A percentile compares a stretch with the other conserved stretches of the same genome.
These are phyloP conservation scores for Leucophenga maculata DNA, from an alignment of 2,888 invertebrate genomes.

Conservation along the genomic window DNA sequence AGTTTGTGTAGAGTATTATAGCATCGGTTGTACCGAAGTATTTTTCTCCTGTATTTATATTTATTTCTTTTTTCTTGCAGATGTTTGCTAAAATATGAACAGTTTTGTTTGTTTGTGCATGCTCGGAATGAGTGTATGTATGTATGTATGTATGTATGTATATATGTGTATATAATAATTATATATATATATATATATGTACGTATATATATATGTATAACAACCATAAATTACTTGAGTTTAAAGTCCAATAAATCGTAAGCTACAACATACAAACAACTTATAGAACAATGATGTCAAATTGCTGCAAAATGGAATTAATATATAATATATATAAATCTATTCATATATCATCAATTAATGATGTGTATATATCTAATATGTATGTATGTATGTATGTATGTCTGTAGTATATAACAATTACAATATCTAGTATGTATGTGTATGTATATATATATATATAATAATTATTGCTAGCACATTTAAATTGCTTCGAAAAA, in stretches of 20 bases:
- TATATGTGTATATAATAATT: neutral
- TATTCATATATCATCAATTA: too few relatives aligned
- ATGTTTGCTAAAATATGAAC: too few relatives aligned
- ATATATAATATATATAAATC: neutral
- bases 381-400: neutral
- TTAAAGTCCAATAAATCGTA: conserved; percentile 18
- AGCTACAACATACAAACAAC: conserved; percentile 18
- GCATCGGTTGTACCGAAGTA: too few relatives aligned
- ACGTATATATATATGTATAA: neutral
- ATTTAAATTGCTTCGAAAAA: conserved; percentile 4
- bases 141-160: neutral
- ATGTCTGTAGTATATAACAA: neutral
- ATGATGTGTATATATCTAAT: neutral
- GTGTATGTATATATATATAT: too few relatives aligned
- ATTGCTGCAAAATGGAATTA: conserved; percentile 4
- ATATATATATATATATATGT: neutral
- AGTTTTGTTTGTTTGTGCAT: neutral
- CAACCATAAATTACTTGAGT: conserved; percentile 34
- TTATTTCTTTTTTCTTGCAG: too few relatives aligned
- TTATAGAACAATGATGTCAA: neutral
- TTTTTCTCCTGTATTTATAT: too few relatives aligned
- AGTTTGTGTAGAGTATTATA: too few relatives aligned
- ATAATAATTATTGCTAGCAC: conserved; percentile 3
- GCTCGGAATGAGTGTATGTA: neutral
- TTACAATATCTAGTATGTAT: neutral